phyloP scores from a whole-genome alignment of 1,140 invertebrate genomes.

The Sycophila sp. region DNA sequence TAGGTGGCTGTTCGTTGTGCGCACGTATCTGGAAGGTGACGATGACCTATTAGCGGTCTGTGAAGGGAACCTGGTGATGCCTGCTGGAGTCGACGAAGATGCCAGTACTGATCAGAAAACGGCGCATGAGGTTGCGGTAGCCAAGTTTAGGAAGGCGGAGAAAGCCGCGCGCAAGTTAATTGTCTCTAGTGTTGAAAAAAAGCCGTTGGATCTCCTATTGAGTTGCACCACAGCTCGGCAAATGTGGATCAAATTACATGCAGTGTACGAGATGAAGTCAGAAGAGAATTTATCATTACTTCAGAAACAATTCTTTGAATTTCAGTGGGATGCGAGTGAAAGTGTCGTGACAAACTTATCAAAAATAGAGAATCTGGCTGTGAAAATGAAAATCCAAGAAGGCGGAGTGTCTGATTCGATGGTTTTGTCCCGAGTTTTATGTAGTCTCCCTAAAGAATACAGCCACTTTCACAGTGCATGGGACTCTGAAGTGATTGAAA shows the following conservation, averaged over 20 bases:
- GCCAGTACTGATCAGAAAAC: too few species aligned
- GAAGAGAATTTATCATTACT: conserved; percentile 38
- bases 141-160: conserved; percentile 36
- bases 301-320: conserved; percentile 44
- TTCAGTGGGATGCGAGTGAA: conserved; percentile 25
- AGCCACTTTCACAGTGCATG: conserved; percentile 49
- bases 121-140: too few species aligned
- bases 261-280: conserved; percentile 46
- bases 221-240: conserved; percentile 44
- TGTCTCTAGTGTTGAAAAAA: conserved; percentile 42
- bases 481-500: conserved; percentile 42
- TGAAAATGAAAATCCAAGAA: conserved; percentile 25
- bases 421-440: conserved; percentile 3
- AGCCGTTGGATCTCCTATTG: conserved; percentile 43
- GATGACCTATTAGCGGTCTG: conserved; percentile 18
- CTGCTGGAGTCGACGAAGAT: not conserved
- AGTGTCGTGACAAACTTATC: conserved; percentile 24
- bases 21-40: conserved; percentile 17
- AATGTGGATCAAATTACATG: conserved; percentile 46
- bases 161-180: conserved; percentile 43
- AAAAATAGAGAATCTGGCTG: conserved; percentile 19
- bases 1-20: conserved; percentile 23
- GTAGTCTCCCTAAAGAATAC: conserved; percentile 43
- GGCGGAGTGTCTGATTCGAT: not conserved
- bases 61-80: not conserved